phyloP scores from a whole-genome alignment of 2,888 invertebrate genomes.

The Chrysotoxum bicinctum region DNA sequence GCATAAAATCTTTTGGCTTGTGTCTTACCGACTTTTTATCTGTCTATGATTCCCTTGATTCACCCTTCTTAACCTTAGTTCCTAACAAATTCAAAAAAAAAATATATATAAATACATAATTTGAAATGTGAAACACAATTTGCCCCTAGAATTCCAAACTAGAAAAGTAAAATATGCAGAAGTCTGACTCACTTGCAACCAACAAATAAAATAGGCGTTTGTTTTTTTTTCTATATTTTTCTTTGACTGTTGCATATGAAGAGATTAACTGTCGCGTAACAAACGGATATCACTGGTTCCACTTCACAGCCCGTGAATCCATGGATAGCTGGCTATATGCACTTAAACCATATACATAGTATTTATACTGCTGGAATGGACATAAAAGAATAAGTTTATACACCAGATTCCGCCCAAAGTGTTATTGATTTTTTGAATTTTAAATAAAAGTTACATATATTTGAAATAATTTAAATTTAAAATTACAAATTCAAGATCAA shows the following conservation, averaged over 20 bases:
- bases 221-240: constrained; percentile 34
- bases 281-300: constrained; percentile 81
- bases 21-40: too few species aligned
- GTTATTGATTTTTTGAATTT: neutral
- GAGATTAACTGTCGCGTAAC: constrained; percentile 78
- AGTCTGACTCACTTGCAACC: constrained; percentile 54
- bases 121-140: constrained; percentile 30
- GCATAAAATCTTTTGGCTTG: too few species aligned
- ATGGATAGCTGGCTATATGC: constrained; percentile 47
- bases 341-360: constrained; percentile 3
- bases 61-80: too few species aligned
- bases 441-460: too few species aligned
- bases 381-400: constrained; percentile 1
- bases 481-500: too few species aligned
- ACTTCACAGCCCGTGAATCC: constrained; percentile 80
- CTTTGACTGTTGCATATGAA: constrained; percentile 58
- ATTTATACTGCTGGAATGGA: neutral
- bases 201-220: constrained; percentile 10
- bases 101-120: neutral
- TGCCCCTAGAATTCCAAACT: neutral
- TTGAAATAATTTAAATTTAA: too few species aligned
- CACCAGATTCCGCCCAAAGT: neutral
- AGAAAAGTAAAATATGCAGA: constrained; percentile 18
- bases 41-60: too few species aligned
- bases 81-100: too few species aligned